These are phyloP conservation scores for Leucoraja erinaceus DNA, from an alignment of 2,113 vertebrate species.

Conservation along the genomic window DNA sequence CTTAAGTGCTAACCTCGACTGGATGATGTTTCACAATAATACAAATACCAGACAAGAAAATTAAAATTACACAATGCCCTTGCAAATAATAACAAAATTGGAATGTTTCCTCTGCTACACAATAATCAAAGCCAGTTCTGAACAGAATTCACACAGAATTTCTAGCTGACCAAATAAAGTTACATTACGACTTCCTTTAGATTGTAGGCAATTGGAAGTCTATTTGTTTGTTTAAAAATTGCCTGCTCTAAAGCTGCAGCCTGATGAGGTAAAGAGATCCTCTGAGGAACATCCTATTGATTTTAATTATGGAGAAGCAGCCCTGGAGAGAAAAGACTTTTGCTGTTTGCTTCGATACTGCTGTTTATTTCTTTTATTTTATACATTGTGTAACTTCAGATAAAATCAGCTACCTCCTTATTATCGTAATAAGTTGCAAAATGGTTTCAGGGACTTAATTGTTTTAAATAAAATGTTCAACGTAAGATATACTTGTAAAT, in stretches of 20 bases:
- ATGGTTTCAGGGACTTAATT: conserved; percentile 61
- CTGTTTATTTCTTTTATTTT: conserved; percentile 55
- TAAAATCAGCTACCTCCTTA: conserved; percentile 89
- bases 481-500: background rate
- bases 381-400: conserved; percentile 78
- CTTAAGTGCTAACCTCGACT: conserved; percentile 13
- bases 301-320: conserved; percentile 96
- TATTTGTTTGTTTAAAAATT: conserved; percentile 55
- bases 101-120: conserved; percentile 40
- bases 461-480: conserved; percentile 11
- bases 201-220: conserved; percentile 46
- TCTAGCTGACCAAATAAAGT: conserved; percentile 2
- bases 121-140: conserved; percentile 39
- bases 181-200: conserved; percentile 40
- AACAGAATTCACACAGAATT: conserved; percentile 39
- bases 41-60: conserved; percentile 44
- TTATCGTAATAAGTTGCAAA: conserved; percentile 76
- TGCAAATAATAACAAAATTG: conserved; percentile 39
- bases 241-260: conserved; percentile 51
- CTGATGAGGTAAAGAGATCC: conserved; percentile 68
- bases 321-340: conserved; percentile 85
- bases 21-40: conserved; percentile 39
- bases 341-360: conserved; percentile 81
- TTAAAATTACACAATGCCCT: conserved; percentile 37
- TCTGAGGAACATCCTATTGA: conserved; percentile 92